These are phyloP conservation scores for Spodoptera litura DNA, from an alignment of 1,140 invertebrate genomes.

Conservation along the genomic window DNA sequence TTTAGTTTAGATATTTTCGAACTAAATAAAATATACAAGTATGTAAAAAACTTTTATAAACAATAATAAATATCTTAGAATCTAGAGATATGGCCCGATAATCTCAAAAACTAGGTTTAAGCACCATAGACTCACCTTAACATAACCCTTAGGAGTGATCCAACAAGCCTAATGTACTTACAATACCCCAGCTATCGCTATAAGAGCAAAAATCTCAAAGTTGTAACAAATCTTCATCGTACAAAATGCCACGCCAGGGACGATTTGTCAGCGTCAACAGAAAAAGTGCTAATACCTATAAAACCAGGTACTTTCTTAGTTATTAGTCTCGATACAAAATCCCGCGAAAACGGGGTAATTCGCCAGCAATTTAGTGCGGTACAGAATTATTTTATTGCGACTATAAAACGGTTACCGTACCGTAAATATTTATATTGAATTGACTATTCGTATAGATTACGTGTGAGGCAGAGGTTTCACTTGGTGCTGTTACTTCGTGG, in stretches of 20 bases:
- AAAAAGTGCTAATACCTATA: background rate
- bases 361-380: conserved; percentile 52
- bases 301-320: background rate
- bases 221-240: too few species aligned
- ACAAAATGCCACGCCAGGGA: background rate
- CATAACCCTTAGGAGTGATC: too few species aligned
- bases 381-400: conserved; percentile 53
- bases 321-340: background rate
- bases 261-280: background rate
- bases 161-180: background rate
- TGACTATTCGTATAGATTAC: conserved; percentile 30
- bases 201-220: too few species aligned
- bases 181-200: background rate
- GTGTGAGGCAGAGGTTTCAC: background rate
- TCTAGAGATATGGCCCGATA: too few species aligned
- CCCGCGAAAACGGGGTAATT: conserved; percentile 46
- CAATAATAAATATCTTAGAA: too few species aligned
- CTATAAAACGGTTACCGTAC: conserved; percentile 52
- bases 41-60: too few species aligned
- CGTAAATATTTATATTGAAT: conserved; percentile 57
- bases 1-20: too few species aligned
- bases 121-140: too few species aligned
- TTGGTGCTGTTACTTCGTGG: too few species aligned
- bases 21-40: too few species aligned
- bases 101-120: too few species aligned